Evolutionary conservation across 2,113 vertebrate genomes (phyloP).

Genomic region (Notiomystis cincta): DNA sequence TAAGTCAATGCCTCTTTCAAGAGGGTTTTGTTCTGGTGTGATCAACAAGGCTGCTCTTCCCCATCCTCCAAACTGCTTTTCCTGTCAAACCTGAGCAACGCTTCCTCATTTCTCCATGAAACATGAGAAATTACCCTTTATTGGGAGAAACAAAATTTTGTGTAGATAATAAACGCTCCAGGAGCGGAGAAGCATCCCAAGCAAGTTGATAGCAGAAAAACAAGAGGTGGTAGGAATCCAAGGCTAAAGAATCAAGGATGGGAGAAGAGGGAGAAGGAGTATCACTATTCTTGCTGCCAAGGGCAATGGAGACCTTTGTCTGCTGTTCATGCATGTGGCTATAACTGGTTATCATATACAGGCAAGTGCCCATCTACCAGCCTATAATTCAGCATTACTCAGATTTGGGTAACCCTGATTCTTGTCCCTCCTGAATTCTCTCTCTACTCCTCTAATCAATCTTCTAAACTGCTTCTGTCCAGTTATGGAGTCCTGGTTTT

Average conservation of each 20-base stretch:
- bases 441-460: neutral
- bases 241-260: neutral
- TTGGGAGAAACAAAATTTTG: neutral
- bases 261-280: neutral
- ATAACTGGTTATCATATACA: neutral
- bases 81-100: neutral
- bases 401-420: neutral
- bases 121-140: neutral
- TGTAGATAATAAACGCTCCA: neutral
- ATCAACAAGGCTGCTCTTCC: neutral
- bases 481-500: neutral
- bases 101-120: neutral
- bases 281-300: neutral
- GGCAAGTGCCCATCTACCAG: neutral
- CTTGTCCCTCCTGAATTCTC: neutral
- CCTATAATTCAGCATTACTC: neutral
- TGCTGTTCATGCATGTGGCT: neutral
- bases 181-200: neutral
- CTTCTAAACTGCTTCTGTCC: neutral
- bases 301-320: neutral
- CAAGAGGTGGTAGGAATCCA: neutral
- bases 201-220: neutral
- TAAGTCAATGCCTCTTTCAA: slow-evolving; percentile 6
- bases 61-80: neutral
- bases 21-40: neutral